Evolutionary conservation across 2,888 invertebrate species (phyloP), one percentile per base, ranked within the genome.

Genomic region (Campoletis raptor): DNA sequence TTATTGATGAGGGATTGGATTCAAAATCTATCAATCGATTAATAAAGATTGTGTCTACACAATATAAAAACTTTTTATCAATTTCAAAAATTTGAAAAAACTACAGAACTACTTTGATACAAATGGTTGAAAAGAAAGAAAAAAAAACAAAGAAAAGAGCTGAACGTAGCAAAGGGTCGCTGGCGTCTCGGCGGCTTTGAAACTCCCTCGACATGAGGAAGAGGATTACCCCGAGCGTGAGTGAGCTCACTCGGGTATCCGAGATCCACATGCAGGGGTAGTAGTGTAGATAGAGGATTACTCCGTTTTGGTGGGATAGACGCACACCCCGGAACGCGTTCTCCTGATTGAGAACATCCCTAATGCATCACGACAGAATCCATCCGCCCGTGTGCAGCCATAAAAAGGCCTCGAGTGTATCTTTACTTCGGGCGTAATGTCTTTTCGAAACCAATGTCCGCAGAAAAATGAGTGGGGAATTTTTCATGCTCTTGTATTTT

Each of bases 291-390:
- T 64, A 61, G 91, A 87, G 93, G 93, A 94, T 94, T 94, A 94
- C 92, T 91, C 90, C 40, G 80, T 57, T 84, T 54, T 72, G 80
- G 90, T 91, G 90, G 92, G 93, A 93, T 91, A 90, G 91, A 91
- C 90, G 91, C 90, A 90, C 91, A 92, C 85, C 85, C 91, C 91
- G 90, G 90, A 93, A 92, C 82, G 76, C 90, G 91, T 88, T 90
- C 90, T 93, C 91, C 94, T 95, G 95, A 95, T 94, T 94, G 95
- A 95, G 95, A 94, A 95, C 95, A 94, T 95, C 95, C 94, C 95
- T 95, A 95, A 95, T 95, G 94, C 94, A 94, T 92, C 91, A 91
- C 94, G 95, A 95, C 95, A 94, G 95, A 92, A 93, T 94, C 94
- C 95, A 95, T 95, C 94, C 95, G 94, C 91, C 93, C 94, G 93